phyloP scores from a whole-genome alignment of 2,888 invertebrate genomes.

The Diachrysia chrysitis region DNA sequence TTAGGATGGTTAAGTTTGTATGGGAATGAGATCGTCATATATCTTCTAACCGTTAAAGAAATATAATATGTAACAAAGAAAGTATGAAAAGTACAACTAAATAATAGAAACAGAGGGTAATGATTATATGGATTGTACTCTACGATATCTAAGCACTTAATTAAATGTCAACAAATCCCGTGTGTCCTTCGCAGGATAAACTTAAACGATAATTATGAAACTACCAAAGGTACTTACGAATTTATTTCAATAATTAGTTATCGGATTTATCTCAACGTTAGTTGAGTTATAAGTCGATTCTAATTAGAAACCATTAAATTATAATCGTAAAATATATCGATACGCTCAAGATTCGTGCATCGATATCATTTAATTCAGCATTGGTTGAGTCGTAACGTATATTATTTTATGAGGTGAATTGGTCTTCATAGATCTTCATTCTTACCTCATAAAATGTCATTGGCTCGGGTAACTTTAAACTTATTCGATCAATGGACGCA shows the following conservation, averaged over 20 bases:
- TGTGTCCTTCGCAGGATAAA: no score
- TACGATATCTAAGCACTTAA: no score
- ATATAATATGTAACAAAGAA: no score
- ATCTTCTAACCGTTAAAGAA: no score
- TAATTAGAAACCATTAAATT: conserved; percentile 55
- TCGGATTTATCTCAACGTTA: conserved; percentile 36
- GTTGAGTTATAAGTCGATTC: conserved; percentile 27
- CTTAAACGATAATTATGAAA: no score
- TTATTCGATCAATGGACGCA: conserved; percentile 40
- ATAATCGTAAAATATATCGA: conserved; percentile 39
- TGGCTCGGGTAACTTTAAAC: conserved; percentile 43
- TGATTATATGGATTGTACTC: no score
- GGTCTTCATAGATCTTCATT: conserved; percentile 44
- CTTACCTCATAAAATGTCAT: conserved; percentile 46
- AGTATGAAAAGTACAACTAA: no score
- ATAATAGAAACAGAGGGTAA: no score
- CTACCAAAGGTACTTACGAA: conserved; percentile 4
- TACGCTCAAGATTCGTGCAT: conserved; percentile 23
- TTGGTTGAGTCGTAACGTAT: conserved; percentile 34
- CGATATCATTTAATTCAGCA: conserved; percentile 49
- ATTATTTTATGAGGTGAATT: conserved; percentile 47
- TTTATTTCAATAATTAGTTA: conserved; percentile 34
- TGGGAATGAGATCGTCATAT: no score
- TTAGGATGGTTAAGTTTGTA: neutral
- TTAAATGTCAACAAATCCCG: no score